phyloP scores from a whole-genome alignment of 2,888 invertebrate species.

The Brachypterus glaber region DNA sequence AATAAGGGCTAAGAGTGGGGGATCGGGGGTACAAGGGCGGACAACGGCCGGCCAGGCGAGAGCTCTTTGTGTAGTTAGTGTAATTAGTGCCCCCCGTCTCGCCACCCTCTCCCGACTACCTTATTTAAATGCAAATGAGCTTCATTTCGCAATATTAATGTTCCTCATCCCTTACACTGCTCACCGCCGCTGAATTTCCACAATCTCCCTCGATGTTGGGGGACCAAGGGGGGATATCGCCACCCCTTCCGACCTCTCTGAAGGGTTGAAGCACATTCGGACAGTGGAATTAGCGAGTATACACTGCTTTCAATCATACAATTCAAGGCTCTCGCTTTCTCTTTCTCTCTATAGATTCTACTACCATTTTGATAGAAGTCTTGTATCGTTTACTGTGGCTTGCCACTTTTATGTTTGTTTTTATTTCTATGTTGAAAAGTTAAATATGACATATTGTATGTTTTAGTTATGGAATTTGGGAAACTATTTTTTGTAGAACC shows the following conservation, averaged over 20 bases:
- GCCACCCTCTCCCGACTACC: conserved; percentile 42
- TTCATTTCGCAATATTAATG: conserved; percentile 84
- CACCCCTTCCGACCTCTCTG: conserved; percentile 14
- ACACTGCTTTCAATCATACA: conserved; percentile 1
- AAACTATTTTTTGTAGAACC: no score
- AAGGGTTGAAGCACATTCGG: conserved; percentile 27
- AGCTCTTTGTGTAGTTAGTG: conserved; percentile 46
- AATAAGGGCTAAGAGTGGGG: conserved; percentile 26
- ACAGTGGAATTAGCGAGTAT: conserved; percentile 14
- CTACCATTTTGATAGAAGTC: no score
- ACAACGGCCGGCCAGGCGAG: conserved; percentile 42
- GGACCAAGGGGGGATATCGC: not conserved
- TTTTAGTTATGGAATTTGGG: no score
- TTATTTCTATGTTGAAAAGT: no score
- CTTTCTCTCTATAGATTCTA: no score
- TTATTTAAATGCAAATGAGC: conserved; percentile 87
- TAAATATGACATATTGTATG: no score
- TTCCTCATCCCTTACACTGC: conserved; percentile 47
- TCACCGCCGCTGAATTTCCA: conserved; percentile 24
- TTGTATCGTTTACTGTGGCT: no score
- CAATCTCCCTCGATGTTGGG: not conserved
- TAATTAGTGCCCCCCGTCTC: conserved; percentile 40
- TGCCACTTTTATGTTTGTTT: no score
- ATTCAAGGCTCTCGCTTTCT: no score
- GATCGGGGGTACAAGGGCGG: conserved; percentile 31